Base-by-base conservation (phyloP, 23 tunicate species). In the Ciona savignyi region DNA sequence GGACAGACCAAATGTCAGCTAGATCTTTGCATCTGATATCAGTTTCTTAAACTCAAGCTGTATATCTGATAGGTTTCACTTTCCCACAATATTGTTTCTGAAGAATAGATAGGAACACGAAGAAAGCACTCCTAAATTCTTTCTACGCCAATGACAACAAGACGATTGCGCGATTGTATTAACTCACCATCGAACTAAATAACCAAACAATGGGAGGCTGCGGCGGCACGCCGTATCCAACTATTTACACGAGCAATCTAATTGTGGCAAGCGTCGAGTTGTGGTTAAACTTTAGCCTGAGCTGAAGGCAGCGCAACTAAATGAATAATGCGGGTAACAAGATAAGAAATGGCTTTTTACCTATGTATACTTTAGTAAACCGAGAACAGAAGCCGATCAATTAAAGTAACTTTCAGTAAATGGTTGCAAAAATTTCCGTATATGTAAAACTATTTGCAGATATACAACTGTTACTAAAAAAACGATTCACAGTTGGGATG, bases 71-170 rank as follows among this genome's bases (percentile, higher is more conserved):
- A 42, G 15, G 56, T 42, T 42, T 42, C 56, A 15, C 15, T 42
- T 42, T 42, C 56, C 15, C 56, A 15, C 56, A 42, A 15, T n/a
- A n/a, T n/a, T n/a, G n/a, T n/a, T n/a, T n/a, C n/a, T n/a, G n/a
- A n/a, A n/a, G n/a, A n/a, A n/a, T n/a, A n/a, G n/a, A n/a, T n/a
- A n/a, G n/a, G n/a, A n/a, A n/a, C n/a, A n/a, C n/a, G n/a, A n/a
- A n/a, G n/a, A n/a, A n/a, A n/a, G n/a, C n/a, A n/a, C n/a, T n/a
- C n/a, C n/a, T n/a, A n/a, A n/a, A n/a, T n/a, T n/a, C n/a, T n/a
- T n/a, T n/a, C n/a, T n/a, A n/a, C n/a, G n/a, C n/a, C 56, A 42
- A 42, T 42, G 56, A 42, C 56, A 42, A 42, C 56, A 42, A 42
- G 15, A 42, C 9, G 56, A 42, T 15, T 15, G 56, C 15, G 11